A percentile compares a stretch with the other conserved stretches of the same genome.
Evolutionary conservation across 2,797 vertebrate species (phyloP).

Genomic region (Threskiornis aethiopicus): DNA sequence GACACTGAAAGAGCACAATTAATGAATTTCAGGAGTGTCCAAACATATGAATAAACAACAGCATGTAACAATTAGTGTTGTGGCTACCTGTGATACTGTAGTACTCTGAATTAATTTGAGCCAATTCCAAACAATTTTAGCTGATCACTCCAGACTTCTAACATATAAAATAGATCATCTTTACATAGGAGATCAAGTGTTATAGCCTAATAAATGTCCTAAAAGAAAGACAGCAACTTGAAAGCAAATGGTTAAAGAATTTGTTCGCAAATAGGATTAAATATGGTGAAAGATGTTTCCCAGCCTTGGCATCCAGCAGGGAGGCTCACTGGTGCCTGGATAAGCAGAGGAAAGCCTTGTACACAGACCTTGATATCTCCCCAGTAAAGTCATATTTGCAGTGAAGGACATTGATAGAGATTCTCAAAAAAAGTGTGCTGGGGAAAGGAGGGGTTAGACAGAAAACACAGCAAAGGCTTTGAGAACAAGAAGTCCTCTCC

Average conservation of each 20-base stretch:
- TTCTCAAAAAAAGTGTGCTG: constrained; percentile 36
- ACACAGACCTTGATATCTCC: constrained; percentile 83
- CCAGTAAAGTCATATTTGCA: constrained; percentile 69
- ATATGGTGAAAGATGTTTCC: constrained; percentile 13
- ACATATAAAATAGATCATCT: not conserved
- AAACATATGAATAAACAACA: not conserved
- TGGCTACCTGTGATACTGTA: not conserved
- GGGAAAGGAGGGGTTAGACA: not conserved
- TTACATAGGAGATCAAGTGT: not conserved
- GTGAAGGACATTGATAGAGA: constrained; percentile 83
- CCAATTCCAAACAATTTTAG: not conserved
- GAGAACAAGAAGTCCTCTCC: constrained; percentile 79
- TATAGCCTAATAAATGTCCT: not conserved
- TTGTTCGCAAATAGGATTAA: not conserved
- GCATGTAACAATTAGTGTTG: not conserved
- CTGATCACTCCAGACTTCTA: not conserved
- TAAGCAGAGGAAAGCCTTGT: constrained; percentile 83
- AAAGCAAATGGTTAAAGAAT: constrained; percentile 32
- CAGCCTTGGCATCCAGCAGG: constrained; percentile 58
- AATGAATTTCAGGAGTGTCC: not conserved
- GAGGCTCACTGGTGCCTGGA: constrained; percentile 42
- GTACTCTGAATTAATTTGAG: not conserved
- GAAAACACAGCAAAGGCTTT: constrained; percentile 60
- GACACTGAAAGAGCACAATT: not conserved
- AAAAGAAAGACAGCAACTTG: not conserved